These are phyloP conservation scores for Cylloceria caligata DNA, from an alignment of 2,888 invertebrate species.

Conservation along the genomic window DNA sequence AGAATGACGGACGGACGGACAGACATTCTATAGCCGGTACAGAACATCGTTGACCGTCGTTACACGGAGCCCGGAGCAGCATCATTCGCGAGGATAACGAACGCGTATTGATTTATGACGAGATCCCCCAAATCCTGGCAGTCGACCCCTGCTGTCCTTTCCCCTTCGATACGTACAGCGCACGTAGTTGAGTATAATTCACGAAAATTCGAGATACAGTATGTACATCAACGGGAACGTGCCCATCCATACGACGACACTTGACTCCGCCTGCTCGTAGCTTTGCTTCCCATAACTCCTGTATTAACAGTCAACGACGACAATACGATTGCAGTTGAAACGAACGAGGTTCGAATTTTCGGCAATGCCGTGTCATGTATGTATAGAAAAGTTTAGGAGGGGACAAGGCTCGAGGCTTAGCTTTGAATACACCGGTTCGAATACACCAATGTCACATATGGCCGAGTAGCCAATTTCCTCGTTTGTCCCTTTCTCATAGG, in stretches of 20 bases:
- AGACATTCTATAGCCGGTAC: slow-evolving; percentile 59
- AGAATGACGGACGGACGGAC: slow-evolving; percentile 65
- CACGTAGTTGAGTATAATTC: slow-evolving; percentile 46
- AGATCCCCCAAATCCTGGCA: slow-evolving; percentile 54
- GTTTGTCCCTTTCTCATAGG: slow-evolving; percentile 34
- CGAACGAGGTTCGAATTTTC: slow-evolving; percentile 56
- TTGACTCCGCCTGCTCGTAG: slow-evolving; percentile 58
- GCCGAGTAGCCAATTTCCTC: slow-evolving; percentile 28
- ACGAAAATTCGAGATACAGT: slow-evolving; percentile 60
- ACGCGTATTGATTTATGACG: slow-evolving; percentile 70
- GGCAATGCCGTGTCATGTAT: slow-evolving; percentile 12
- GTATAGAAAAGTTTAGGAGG: background rate
- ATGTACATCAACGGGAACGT: slow-evolving; percentile 20
- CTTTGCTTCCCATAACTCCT: slow-evolving; percentile 7
- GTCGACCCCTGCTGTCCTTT: slow-evolving; percentile 20
- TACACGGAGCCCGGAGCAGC: slow-evolving; percentile 52
- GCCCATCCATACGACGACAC: slow-evolving; percentile 55
- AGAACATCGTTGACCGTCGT: slow-evolving; percentile 60
- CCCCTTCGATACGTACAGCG: slow-evolving; percentile 20
- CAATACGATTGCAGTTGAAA: slow-evolving; percentile 29
- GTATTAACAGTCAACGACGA: slow-evolving; percentile 51
- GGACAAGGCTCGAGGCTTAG: background rate
- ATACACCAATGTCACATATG: slow-evolving; percentile 44
- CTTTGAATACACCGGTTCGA: slow-evolving; percentile 35
- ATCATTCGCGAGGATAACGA: slow-evolving; percentile 61